A percentile compares a stretch with the other conserved stretches of the same genome.
Evolutionary conservation across 2,797 vertebrate genomes (phyloP).

Genomic region (Acrocephalus scirpaceus): DNA sequence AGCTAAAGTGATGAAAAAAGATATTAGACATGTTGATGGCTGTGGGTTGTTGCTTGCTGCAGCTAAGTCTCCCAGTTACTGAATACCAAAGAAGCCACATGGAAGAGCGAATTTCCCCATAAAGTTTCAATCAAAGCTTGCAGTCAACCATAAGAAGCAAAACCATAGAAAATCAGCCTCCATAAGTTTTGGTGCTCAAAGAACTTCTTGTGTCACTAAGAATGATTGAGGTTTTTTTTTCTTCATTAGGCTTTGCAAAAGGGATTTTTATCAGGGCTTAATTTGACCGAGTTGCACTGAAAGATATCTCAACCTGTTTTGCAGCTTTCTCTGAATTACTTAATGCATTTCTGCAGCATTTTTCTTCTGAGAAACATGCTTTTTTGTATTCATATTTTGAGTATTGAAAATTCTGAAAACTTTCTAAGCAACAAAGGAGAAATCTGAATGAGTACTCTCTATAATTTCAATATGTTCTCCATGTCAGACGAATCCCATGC

Average conservation of each 20-base stretch:
- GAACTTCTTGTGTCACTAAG: not conserved
- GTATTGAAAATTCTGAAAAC: not conserved
- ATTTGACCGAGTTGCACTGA: not conserved
- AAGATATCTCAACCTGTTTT: not conserved
- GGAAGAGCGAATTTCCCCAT: not conserved
- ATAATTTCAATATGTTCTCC: not conserved
- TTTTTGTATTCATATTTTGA: not conserved
- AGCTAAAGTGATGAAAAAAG: not conserved
- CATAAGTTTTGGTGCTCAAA: not conserved
- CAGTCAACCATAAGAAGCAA: not conserved
- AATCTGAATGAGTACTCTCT: not conserved
- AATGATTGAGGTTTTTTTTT: not conserved
- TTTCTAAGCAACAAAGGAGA: not conserved
- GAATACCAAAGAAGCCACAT: not conserved
- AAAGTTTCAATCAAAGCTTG: conserved; percentile 1
- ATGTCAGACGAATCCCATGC: not conserved
- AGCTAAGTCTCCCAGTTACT: not conserved
- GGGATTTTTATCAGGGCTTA: not conserved
- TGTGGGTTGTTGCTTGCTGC: not conserved
- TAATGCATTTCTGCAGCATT: not conserved
- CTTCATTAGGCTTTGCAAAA: not conserved
- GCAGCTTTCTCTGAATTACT: not conserved
- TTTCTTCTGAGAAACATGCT: not conserved
- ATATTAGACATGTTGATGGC: not conserved
- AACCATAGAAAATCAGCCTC: not conserved